A percentile compares a stretch with the other conserved stretches of the same genome.
These are phyloP conservation scores for Sinosuthora webbiana DNA, from an alignment of 2,113 vertebrate species.

Conservation along the genomic window DNA sequence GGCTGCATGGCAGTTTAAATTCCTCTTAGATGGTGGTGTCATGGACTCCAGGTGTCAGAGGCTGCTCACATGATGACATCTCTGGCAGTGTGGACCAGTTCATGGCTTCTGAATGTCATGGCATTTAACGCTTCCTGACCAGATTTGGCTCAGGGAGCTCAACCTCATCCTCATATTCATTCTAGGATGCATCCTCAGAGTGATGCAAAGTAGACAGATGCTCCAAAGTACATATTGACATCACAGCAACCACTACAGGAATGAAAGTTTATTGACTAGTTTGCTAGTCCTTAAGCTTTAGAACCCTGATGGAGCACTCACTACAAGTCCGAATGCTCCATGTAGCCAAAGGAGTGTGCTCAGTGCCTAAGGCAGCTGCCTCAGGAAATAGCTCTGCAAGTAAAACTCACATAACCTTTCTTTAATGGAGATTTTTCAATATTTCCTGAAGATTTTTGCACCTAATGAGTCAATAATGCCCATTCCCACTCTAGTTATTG, in stretches of 20 bases:
- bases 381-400: not conserved
- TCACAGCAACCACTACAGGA: not conserved
- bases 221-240: not conserved
- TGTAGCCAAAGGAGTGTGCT: not conserved
- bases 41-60: not conserved
- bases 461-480: not conserved
- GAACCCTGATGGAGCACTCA: not conserved
- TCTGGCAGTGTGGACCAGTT: not conserved
- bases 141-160: not conserved
- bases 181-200: not conserved
- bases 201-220: not conserved
- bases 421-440: not conserved
- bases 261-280: not conserved
- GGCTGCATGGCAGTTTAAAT: not conserved
- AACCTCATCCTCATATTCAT: not conserved
- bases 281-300: not conserved
- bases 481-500: not conserved
- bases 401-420: not conserved
- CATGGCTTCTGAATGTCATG: fast-evolving
- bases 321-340: not conserved
- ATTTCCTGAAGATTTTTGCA: not conserved
- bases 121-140: not conserved
- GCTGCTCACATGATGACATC: not conserved
- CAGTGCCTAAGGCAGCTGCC: not conserved
- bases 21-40: not conserved